A percentile compares a stretch with the other conserved stretches of the same genome.
phyloP scores from a whole-genome alignment of 2,113 vertebrate species.

The Onychostruthus taczanowskii region DNA sequence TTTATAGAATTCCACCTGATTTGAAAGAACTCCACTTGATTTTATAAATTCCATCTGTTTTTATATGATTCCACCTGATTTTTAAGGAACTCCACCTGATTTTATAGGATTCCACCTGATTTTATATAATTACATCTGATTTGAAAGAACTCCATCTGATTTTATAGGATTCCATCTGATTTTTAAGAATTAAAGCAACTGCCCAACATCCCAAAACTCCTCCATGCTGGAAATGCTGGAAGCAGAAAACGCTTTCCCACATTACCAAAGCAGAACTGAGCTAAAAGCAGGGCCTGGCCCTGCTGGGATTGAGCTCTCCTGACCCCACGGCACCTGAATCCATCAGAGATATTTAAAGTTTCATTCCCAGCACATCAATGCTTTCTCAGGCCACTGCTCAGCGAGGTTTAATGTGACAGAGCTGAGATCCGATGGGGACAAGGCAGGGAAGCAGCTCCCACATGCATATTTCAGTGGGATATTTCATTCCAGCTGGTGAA shows the following conservation, averaged over 20 bases:
- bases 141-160: background rate
- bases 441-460: background rate
- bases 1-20: background rate
- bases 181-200: background rate
- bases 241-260: background rate
- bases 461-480: background rate
- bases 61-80: background rate
- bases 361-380: background rate
- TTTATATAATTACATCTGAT: background rate
- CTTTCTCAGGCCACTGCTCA: background rate
- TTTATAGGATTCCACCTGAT: background rate
- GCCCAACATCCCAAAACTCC: background rate
- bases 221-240: accelerated
- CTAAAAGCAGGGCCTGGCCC: background rate
- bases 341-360: background rate
- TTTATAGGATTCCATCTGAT: background rate
- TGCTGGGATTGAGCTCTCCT: background rate
- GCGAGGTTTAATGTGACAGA: background rate
- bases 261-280: background rate
- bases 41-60: too few relatives aligned
- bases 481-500: background rate
- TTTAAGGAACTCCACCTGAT: background rate
- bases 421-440: background rate
- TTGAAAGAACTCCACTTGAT: background rate
- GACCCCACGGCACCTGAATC: background rate